phyloP scores from a whole-genome alignment of 1,140 invertebrate genomes.

The Lucilia cuprina region DNA sequence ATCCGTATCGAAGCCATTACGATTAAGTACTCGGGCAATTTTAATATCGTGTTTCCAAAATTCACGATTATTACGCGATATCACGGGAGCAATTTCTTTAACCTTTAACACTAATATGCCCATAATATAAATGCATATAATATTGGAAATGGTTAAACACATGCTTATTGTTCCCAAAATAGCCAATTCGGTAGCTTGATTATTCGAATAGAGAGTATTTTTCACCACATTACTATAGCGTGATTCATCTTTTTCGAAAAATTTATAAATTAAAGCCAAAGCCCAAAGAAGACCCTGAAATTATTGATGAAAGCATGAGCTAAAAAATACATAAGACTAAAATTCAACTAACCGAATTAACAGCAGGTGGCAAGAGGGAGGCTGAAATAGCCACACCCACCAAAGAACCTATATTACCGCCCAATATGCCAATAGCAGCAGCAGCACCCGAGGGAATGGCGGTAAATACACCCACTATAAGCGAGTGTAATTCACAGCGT shows the following conservation, averaged over 20 bases:
- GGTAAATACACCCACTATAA: conserved; percentile 74
- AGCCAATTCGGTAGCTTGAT: conserved; percentile 68
- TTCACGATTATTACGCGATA: conserved; percentile 62
- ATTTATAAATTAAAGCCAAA: conserved; percentile 66
- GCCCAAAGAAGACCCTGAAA: conserved; percentile 74
- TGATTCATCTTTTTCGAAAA: conserved; percentile 61
- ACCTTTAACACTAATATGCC: conserved; percentile 76
- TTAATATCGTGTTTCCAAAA: conserved; percentile 77
- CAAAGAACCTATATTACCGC: conserved; percentile 75
- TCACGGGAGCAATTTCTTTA: conserved; percentile 77
- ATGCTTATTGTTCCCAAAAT: conserved; percentile 72
- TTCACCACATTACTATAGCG: conserved; percentile 61
- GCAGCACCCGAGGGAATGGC: conserved; percentile 78
- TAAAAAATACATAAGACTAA: neutral
- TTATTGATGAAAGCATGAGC: neutral
- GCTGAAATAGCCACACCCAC: conserved; percentile 84
- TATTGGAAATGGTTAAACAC: conserved; percentile 75
- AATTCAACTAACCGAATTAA: conserved; percentile 70
- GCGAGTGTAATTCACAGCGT: conserved; percentile 69
- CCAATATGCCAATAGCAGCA: conserved; percentile 75
- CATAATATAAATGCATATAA: conserved; percentile 74
- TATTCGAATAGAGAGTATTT: conserved; percentile 64
- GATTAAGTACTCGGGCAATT: conserved; percentile 67
- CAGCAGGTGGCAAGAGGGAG: conserved; percentile 78
- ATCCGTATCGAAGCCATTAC: conserved; percentile 51